Evolutionary conservation across 53 echinoderm and acorn worm genomes (phyloP).

Genomic region (Apostichopus leukothele): DNA sequence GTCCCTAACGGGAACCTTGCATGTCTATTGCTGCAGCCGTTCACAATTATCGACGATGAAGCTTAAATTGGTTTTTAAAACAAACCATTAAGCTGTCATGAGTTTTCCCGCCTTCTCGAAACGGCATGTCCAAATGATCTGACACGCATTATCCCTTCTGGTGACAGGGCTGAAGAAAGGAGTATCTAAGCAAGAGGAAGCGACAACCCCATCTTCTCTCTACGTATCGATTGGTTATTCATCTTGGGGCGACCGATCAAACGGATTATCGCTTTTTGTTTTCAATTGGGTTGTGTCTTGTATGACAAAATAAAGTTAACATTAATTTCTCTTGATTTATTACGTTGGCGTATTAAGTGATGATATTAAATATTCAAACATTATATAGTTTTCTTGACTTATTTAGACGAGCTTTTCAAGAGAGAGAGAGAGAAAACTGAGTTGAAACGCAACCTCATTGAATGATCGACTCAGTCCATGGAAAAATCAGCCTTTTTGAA

Average conservation of each 20-base stretch:
- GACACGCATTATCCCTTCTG: constrained; percentile 35
- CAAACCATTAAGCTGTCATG: constrained; percentile 52
- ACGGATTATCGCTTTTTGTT: neutral
- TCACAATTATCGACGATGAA: constrained; percentile 49
- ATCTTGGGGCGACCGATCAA: neutral
- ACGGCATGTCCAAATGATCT: constrained; percentile 43
- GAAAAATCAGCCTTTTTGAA: too few relatives aligned
- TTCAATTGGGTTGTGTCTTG: too few relatives aligned
- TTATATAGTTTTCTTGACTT: too few relatives aligned
- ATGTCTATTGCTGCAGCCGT: constrained; percentile 47
- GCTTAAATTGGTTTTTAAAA: constrained; percentile 51
- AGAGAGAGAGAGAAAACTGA: too few relatives aligned
- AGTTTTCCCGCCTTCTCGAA: constrained; percentile 47
- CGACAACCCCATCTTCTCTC: neutral
- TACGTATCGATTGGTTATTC: neutral
- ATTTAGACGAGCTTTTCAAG: too few relatives aligned
- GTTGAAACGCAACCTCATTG: too few relatives aligned
- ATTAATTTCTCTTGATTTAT: too few relatives aligned
- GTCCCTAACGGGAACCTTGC: constrained; percentile 43
- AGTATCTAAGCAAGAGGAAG: neutral
- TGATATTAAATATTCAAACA: too few relatives aligned
- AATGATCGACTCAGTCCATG: too few relatives aligned
- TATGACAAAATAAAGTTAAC: too few relatives aligned
- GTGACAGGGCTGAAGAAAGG: constrained; percentile 28
- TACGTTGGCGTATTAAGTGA: too few relatives aligned